Percentiles rank a stretch among this genome's conserved stretches.
phyloP scores from a whole-genome alignment of 2,888 invertebrate genomes.

The Darwinula stevensoni region DNA sequence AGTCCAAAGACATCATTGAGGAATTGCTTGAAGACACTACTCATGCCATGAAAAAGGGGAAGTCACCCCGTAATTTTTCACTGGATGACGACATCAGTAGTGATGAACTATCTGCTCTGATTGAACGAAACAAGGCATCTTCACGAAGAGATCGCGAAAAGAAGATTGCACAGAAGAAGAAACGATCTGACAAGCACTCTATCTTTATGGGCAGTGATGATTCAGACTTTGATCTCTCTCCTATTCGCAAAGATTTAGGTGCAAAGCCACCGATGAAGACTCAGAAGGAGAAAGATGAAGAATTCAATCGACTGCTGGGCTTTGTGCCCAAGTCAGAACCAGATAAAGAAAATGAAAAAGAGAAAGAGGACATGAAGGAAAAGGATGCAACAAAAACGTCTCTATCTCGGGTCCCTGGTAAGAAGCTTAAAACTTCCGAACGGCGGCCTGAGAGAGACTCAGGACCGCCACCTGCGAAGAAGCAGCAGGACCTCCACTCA shows the following conservation, averaged over 20 bases:
- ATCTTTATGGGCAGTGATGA: background rate
- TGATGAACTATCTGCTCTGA: too few relatives aligned
- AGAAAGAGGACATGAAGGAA: too few relatives aligned
- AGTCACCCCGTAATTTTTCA: too few relatives aligned
- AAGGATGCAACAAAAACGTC: background rate
- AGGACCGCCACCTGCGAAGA: slow-evolving; percentile 11
- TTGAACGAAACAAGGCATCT: too few relatives aligned
- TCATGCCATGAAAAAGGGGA: too few relatives aligned
- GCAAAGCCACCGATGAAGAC: background rate
- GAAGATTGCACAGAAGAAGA: background rate
- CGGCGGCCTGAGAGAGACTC: slow-evolving; percentile 46
- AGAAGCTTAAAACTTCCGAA: slow-evolving; percentile 58
- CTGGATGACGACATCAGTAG: too few relatives aligned
- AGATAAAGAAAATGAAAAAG: too few relatives aligned
- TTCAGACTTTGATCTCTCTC: background rate
- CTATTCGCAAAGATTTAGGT: background rate
- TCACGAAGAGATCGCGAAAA: background rate
- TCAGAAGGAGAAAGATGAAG: background rate
- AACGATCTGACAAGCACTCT: background rate
- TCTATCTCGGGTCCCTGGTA: slow-evolving; percentile 22
- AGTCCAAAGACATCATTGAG: background rate
- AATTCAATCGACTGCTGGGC: background rate
- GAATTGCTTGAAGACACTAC: background rate
- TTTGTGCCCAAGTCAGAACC: too few relatives aligned
- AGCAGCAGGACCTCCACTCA: too few relatives aligned